These are phyloP conservation scores for Bombus fervidus DNA, from an alignment of 1,140 invertebrate species.

Conservation along the genomic window DNA sequence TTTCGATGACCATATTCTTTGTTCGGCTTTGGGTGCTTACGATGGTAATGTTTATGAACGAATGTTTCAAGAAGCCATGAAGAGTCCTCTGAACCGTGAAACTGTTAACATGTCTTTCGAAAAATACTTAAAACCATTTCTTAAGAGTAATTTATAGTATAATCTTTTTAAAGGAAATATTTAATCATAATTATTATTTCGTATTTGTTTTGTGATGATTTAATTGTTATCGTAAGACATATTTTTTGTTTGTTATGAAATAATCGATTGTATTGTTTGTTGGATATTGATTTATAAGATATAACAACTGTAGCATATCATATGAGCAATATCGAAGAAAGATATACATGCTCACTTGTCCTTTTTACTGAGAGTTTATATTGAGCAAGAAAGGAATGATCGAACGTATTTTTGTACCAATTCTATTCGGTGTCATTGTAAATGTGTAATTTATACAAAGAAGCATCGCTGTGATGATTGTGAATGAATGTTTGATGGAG, in stretches of 20 bases:
- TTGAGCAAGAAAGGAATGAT: neutral
- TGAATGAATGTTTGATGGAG: neutral
- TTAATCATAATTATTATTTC: neutral
- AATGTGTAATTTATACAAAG: neutral
- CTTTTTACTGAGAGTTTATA: neutral
- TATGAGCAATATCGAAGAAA: no score
- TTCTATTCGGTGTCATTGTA: neutral
- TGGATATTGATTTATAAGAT: no score
- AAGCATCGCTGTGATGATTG: neutral
- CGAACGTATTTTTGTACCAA: constrained; percentile 18
- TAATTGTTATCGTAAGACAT: neutral
- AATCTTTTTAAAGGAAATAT: constrained; percentile 9
- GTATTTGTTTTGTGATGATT: neutral
- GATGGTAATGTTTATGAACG: constrained; percentile 96
- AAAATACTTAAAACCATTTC: constrained; percentile 89
- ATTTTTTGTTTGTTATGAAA: no score
- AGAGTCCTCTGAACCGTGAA: constrained; percentile 93
- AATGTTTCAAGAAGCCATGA: constrained; percentile 91
- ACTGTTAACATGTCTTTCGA: constrained; percentile 90
- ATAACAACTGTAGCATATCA: no score
- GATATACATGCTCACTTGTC: no score
- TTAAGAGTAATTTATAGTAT: constrained; percentile 87
- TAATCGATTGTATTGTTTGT: neutral
- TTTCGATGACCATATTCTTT: constrained; percentile 90
- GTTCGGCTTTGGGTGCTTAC: constrained; percentile 92